These are phyloP conservation scores for Trissolcus brochymenae DNA, from an alignment of 2,888 invertebrate species.

Conservation along the genomic window DNA sequence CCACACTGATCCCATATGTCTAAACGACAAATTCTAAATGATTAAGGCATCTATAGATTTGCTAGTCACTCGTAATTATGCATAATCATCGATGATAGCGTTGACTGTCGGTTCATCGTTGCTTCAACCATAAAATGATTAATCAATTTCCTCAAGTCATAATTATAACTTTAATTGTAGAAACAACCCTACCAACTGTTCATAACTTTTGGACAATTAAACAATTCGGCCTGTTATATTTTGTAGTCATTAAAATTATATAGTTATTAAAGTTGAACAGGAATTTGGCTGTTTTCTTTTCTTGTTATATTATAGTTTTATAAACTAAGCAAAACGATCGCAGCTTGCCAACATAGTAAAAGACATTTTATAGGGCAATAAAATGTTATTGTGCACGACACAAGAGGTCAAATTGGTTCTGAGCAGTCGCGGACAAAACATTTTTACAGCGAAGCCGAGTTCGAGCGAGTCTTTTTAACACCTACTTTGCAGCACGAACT, in stretches of 20 bases:
- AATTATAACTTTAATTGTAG: not conserved
- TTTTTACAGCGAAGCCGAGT: slow-evolving; percentile 37
- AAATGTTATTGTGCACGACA: slow-evolving; percentile 50
- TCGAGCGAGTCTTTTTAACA: slow-evolving; percentile 39
- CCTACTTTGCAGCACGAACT: slow-evolving; percentile 29
- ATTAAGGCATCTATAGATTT: slow-evolving; percentile 34
- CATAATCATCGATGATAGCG: slow-evolving; percentile 43
- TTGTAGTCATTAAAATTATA: slow-evolving; percentile 8
- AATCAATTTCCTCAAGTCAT: slow-evolving; percentile 17
- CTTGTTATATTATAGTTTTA: slow-evolving; percentile 21
- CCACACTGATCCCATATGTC: slow-evolving; percentile 8
- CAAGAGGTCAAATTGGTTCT: slow-evolving; percentile 30
- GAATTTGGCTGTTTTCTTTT: slow-evolving; percentile 28
- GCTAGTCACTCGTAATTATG: slow-evolving; percentile 31
- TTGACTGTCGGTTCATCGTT: slow-evolving; percentile 37
- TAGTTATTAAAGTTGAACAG: slow-evolving; percentile 15
- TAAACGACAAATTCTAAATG: slow-evolving; percentile 25
- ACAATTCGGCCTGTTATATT: too few species aligned
- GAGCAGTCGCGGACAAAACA: slow-evolving; percentile 28
- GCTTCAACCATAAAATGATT: slow-evolving; percentile 41
- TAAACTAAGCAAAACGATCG: slow-evolving; percentile 35
- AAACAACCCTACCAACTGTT: too few species aligned
- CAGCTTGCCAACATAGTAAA: slow-evolving; percentile 40
- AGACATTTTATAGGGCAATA: slow-evolving; percentile 50
- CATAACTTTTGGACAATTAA: too few species aligned